phyloP scores from a whole-genome alignment of 2,888 invertebrate species.

The Diarsia rubi region DNA sequence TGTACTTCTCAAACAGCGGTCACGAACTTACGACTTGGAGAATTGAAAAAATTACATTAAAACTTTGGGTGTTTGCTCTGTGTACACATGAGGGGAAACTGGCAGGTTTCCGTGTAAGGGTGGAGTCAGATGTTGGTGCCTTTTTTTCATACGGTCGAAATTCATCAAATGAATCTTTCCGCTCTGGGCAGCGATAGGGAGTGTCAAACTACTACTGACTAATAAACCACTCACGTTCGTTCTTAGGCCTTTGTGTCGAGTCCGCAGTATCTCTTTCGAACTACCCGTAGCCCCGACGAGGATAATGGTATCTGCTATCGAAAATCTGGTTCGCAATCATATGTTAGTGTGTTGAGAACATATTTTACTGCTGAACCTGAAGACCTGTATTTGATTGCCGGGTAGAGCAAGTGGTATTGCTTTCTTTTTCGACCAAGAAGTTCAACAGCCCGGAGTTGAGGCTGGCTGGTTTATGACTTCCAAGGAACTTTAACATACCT shows the following conservation, averaged over 20 bases:
- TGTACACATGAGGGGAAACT: conserved; percentile 41
- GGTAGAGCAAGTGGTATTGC: neutral
- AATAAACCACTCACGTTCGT: too few relatives aligned
- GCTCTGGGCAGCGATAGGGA: too few relatives aligned
- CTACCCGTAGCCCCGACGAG: too few relatives aligned
- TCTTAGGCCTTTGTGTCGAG: too few relatives aligned
- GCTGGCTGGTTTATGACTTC: neutral
- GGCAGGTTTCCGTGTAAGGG: conserved; percentile 26
- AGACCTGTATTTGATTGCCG: neutral
- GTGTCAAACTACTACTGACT: too few relatives aligned
- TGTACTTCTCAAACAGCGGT: conserved; percentile 32
- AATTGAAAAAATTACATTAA: conserved; percentile 61
- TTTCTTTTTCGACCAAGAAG: neutral
- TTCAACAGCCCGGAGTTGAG: neutral
- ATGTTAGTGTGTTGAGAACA: neutral
- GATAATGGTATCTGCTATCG: too few relatives aligned
- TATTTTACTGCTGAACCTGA: neutral
- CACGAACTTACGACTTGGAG: conserved; percentile 20
- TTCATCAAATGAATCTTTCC: too few relatives aligned
- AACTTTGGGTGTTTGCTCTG: conserved; percentile 48
- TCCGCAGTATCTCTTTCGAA: too few relatives aligned
- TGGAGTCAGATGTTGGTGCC: conserved; percentile 10
- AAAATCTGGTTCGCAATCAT: neutral
- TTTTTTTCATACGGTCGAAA: neutral
- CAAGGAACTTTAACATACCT: neutral